Percentiles rank a stretch among this genome's conserved stretches.
phyloP scores from a whole-genome alignment of 2,113 vertebrate genomes.

The Peromyscus californicus region DNA sequence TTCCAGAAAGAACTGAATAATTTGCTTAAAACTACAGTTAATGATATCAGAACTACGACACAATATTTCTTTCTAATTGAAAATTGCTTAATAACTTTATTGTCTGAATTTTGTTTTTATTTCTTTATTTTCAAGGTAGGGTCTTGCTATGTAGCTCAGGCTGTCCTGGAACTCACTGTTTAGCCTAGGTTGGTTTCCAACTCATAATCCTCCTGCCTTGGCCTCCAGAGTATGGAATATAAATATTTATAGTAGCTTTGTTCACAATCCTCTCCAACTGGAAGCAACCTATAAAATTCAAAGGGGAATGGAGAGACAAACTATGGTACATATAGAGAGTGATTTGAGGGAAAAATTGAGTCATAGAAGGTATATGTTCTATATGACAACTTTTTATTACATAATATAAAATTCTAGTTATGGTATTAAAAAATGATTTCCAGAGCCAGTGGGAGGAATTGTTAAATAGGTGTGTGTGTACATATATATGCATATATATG shows the following conservation, averaged over 20 bases:
- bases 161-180: neutral
- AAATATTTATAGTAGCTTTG: neutral
- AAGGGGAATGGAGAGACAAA: neutral
- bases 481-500: neutral
- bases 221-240: neutral
- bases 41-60: neutral
- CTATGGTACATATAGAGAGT: neutral
- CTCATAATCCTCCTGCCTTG: neutral
- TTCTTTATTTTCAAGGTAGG: neutral
- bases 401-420: neutral
- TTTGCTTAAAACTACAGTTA: neutral
- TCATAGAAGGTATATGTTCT: neutral
- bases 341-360: neutral
- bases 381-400: neutral
- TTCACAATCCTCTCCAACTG: neutral
- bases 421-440: neutral
- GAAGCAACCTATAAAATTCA: neutral
- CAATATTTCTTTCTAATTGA: neutral
- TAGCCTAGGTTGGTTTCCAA: neutral
- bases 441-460: neutral
- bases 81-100: constrained; percentile 5
- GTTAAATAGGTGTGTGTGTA: neutral
- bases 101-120: neutral
- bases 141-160: neutral
- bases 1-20: neutral